Evolutionary conservation across 2,797 vertebrate species (phyloP).

Genomic region (Cottoperca gobio): DNA sequence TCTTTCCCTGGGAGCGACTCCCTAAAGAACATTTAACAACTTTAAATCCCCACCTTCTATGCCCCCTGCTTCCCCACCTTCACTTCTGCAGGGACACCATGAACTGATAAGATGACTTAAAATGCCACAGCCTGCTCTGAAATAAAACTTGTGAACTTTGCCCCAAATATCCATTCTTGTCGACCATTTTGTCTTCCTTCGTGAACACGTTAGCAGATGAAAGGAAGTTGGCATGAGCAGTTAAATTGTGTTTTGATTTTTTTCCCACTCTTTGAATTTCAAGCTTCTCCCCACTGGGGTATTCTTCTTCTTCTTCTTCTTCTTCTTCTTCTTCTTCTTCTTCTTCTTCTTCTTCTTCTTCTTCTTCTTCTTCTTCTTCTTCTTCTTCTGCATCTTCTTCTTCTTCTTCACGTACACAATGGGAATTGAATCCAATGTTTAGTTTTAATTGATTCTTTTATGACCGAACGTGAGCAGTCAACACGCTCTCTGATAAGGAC

Average conservation of each 20-base stretch:
- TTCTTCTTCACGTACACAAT: constrained; percentile 1
- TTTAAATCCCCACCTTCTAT: constrained; percentile 34
- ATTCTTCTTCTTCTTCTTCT: neutral
- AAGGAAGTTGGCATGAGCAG: constrained; percentile 35
- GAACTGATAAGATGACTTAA: constrained; percentile 58
- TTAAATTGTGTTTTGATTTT: constrained; percentile 49
- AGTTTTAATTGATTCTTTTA: constrained; percentile 58
- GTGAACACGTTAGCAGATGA: constrained; percentile 51
- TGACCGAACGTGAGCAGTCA: constrained; percentile 50
- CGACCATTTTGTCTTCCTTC: constrained; percentile 25
- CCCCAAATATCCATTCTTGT: constrained; percentile 37
- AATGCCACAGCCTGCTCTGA: constrained; percentile 43
- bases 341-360: constrained; percentile 28
- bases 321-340: constrained; percentile 16
- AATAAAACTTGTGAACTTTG: constrained; percentile 66
- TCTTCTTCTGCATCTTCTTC: constrained; percentile 10
- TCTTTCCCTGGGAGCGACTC: constrained; percentile 1
- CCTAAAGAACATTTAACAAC: constrained; percentile 42
- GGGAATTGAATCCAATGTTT: constrained; percentile 49
- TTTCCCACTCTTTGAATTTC: constrained; percentile 50
- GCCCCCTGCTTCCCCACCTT: constrained; percentile 17
- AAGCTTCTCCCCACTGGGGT: neutral
- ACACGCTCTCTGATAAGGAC: constrained; percentile 43
- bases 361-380: neutral
- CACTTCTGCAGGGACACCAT: constrained; percentile 16